phyloP scores from a whole-genome alignment of 2,888 invertebrate genomes.

The Yponomeuta malinellus region DNA sequence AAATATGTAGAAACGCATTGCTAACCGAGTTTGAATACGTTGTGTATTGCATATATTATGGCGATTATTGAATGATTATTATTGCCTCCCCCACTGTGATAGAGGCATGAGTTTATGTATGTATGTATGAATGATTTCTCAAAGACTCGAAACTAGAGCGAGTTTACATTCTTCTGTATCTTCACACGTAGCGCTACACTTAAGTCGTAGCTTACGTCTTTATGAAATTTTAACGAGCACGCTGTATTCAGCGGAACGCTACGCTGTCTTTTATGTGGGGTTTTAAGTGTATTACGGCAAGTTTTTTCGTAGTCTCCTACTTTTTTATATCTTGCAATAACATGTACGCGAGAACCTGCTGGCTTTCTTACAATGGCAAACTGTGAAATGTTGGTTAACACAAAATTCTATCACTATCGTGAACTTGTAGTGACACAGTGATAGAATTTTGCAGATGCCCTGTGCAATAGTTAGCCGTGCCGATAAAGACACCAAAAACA shows the following conservation, averaged over 20 bases:
- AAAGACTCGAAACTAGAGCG: too few species aligned
- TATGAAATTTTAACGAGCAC: neutral
- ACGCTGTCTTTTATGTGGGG: neutral
- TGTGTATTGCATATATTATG: too few species aligned
- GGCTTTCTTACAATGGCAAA: neutral
- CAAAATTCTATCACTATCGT: neutral
- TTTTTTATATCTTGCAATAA: neutral
- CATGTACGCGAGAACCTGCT: neutral
- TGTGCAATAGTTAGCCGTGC: too few species aligned
- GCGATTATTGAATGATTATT: too few species aligned
- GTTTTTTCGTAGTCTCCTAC: neutral
- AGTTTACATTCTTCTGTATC: neutral
- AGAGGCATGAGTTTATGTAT: too few species aligned
- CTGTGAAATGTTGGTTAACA: neutral
- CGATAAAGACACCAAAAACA: too few species aligned
- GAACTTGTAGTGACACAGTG: too few species aligned
- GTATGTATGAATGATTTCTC: too few species aligned
- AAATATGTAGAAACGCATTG: too few species aligned
- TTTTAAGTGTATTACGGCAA: neutral
- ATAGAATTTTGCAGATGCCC: too few species aligned
- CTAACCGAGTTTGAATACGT: too few species aligned
- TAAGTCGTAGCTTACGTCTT: neutral
- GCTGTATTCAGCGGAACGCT: neutral
- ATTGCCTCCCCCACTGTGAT: too few species aligned
- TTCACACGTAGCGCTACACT: neutral